These are phyloP conservation scores for Parnassius smintheus DNA, from an alignment of 2,888 invertebrate genomes.

Conservation along the genomic window DNA sequence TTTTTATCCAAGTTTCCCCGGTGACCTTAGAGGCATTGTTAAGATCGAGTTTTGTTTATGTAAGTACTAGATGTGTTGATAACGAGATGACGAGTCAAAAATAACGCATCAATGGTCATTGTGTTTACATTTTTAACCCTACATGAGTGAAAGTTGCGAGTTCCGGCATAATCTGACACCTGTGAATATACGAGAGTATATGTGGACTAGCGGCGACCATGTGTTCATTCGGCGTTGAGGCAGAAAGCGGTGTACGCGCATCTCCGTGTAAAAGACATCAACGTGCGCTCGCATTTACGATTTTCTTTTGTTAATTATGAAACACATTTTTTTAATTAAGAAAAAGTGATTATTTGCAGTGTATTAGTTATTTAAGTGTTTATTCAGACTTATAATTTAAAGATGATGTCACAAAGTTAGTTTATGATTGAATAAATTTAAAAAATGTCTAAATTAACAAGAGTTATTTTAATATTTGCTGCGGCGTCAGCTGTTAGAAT, in stretches of 20 bases:
- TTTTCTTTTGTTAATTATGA: conserved; percentile 20
- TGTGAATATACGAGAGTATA: conserved; percentile 58
- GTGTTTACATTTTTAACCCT: conserved; percentile 48
- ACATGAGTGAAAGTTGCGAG: conserved; percentile 66
- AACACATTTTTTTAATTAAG: conserved; percentile 12
- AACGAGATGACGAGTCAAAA: conserved; percentile 55
- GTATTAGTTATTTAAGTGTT: conserved; percentile 19
- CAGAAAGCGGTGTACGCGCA: conserved; percentile 62
- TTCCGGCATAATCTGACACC: conserved; percentile 74
- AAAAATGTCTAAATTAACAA: conserved; percentile 48
- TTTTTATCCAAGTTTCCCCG: neutral
- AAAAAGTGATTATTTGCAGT: conserved; percentile 27
- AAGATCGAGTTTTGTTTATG: conserved; percentile 27
- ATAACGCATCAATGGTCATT: conserved; percentile 44
- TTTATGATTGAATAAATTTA: conserved; percentile 3
- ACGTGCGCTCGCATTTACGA: conserved; percentile 37
- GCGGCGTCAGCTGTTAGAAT: conserved; percentile 37
- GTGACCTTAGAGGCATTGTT: conserved; percentile 22
- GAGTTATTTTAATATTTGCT: conserved; percentile 42
- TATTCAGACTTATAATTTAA: conserved; percentile 17
- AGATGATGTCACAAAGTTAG: conserved; percentile 14
- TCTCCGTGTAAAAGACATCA: conserved; percentile 41
- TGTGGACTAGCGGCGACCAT: conserved; percentile 48
- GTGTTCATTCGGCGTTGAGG: conserved; percentile 60
- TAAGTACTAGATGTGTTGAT: conserved; percentile 41